Base-by-base conservation (phyloP, 2,888 invertebrate genomes). In the Platycnemis pennipes region DNA sequence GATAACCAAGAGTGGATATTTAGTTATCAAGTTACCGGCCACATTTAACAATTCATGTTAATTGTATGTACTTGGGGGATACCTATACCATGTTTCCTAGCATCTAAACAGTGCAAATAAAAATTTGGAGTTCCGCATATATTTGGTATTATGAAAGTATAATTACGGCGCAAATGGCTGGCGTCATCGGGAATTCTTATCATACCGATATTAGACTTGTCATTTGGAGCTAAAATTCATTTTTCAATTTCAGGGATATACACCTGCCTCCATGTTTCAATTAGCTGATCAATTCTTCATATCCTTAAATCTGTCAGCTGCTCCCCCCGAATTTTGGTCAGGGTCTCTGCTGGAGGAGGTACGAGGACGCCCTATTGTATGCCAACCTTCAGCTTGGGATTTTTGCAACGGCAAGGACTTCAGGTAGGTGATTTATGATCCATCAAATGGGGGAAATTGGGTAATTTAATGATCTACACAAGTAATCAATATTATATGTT, bases 301-400 rank as follows among this genome's bases (percentile, higher is more conserved):
- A 0, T 99, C 99, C 0, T 97, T 99, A 96, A 99, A 99, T 96
- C 97, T 99, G 97, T 98, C 98, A 0, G 98, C 98, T 1, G 97
- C 99, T 97, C 98, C 99, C 0, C 97, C 98, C 1, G 98, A 98
- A 96, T 99, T 99, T 97, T 99, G 99, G 99, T 97, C 97, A 0
- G 97, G 98, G 95, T 99, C 99, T 8, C 97, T 99, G 53, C 96
- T 99, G 86, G 98, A 98, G 95, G 98, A 99, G 96, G 98, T 98
- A 0, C 96, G 97, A 0, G 98, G 98, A 95, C 97, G 98, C 19
- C 97, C 98, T 22, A 97, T 98, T 0, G 97, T 98, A 94, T 99
- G 99, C 96, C 98, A 99, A 95, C 99, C 99, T 0, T 98, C 99
- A 0, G 99, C 99, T 0, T 99, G 99, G 98, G 99, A 99, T 96